Percentiles rank a stretch among this genome's conserved stretches.
These are phyloP conservation scores for Macropus fuliginosus DNA, from an alignment of 2,797 vertebrate genomes.

Conservation along the genomic window DNA sequence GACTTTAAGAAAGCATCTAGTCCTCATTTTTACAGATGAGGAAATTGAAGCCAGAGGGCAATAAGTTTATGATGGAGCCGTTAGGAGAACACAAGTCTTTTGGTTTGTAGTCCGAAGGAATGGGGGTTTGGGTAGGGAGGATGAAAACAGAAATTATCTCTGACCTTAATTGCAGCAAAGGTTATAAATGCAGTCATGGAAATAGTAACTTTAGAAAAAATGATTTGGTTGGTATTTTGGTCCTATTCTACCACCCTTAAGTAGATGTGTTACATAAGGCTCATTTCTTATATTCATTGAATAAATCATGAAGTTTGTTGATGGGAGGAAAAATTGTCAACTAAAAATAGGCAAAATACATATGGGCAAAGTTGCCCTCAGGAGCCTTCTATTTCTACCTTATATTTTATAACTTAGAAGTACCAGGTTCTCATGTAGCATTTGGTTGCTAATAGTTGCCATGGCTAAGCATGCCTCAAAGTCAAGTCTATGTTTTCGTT, in stretches of 20 bases:
- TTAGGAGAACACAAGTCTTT: neutral
- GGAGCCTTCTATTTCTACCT: neutral
- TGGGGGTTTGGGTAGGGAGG: too few species aligned
- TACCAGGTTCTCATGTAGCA: neutral
- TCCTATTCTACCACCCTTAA: too few species aligned
- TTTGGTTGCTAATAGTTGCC: neutral
- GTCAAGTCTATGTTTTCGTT: neutral
- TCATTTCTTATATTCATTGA: too few species aligned
- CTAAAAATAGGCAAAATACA: neutral
- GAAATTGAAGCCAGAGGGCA: neutral
- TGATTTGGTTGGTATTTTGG: too few species aligned
- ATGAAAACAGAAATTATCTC: neutral
- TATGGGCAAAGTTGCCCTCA: neutral
- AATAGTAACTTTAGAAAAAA: too few species aligned
- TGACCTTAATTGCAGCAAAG: neutral
- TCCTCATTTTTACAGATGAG: neutral
- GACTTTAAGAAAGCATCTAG: neutral
- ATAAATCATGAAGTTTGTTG: too few species aligned
- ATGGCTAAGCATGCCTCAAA: neutral
- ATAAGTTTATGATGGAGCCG: neutral
- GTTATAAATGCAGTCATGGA: neutral
- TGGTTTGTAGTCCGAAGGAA: neutral
- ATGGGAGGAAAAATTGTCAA: neutral
- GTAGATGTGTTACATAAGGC: too few species aligned
- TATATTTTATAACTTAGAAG: neutral